Conservation (phyloP, 2,797 vertebrate genomes). For the Holocentrus rufus region DNA sequence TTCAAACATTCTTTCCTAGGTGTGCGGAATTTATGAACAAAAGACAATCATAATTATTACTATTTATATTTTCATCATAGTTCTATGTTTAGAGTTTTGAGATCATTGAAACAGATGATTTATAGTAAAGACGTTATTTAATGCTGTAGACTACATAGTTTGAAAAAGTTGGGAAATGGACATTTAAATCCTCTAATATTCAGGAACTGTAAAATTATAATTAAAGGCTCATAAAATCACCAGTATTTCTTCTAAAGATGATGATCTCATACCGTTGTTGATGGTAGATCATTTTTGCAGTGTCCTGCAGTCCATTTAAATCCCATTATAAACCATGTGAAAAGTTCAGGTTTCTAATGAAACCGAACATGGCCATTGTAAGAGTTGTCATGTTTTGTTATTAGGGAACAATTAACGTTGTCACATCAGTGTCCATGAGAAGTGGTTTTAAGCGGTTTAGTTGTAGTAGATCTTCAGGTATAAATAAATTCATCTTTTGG, state of each 20-base stretch:
- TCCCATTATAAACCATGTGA: conserved; percentile 11
- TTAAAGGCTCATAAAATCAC: conserved; percentile 24
- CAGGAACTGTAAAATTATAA: conserved; percentile 3
- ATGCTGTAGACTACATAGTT: conserved; percentile 53
- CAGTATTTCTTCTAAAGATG: neutral
- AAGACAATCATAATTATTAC: conserved; percentile 83
- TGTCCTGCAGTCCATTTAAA: neutral
- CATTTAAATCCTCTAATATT: conserved; percentile 17
- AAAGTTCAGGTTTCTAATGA: too few relatives aligned
- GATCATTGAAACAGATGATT: conserved; percentile 67
- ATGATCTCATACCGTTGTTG: neutral
- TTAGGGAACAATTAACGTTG: conserved; percentile 5
- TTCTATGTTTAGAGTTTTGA: conserved; percentile 73
- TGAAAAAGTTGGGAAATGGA: conserved; percentile 55
- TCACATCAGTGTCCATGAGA: conserved; percentile 59
- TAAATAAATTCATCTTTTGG: conserved; percentile 55
- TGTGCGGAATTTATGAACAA: conserved; percentile 64
- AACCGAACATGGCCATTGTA: neutral
- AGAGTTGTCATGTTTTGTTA: conserved; percentile 15
- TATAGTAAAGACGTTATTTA: conserved; percentile 73
- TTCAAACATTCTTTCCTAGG: conserved; percentile 62
- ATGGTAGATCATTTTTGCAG: conserved; percentile 18
- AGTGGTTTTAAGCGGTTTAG: conserved; percentile 85
- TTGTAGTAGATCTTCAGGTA: conserved; percentile 67
- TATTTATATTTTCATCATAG: conserved; percentile 81